Percentiles rank a stretch among this genome's conserved stretches.
phyloP scores from a whole-genome alignment of 2,797 vertebrate genomes.

The Percopsis omiscomaycus region DNA sequence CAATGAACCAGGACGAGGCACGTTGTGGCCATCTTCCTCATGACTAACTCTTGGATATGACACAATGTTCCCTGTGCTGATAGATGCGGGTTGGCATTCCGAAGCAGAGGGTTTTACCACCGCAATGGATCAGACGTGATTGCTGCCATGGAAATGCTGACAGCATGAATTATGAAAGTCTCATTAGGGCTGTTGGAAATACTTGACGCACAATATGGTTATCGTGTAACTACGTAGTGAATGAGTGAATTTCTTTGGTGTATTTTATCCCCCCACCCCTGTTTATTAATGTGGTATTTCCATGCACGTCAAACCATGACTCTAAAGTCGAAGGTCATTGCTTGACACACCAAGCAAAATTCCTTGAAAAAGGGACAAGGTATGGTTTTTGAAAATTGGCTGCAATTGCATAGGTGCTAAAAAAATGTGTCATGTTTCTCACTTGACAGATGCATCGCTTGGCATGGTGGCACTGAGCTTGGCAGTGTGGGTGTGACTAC shows the following conservation, averaged over 20 bases:
- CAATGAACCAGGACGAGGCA: slow-evolving; percentile 72
- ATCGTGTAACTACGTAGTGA: slow-evolving; percentile 50
- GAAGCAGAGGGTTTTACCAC: slow-evolving; percentile 66
- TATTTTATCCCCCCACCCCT: slow-evolving; percentile 36
- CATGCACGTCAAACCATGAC: slow-evolving; percentile 46
- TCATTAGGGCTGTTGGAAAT: slow-evolving; percentile 71
- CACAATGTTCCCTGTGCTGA: slow-evolving; percentile 69
- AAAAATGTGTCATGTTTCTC: slow-evolving; percentile 78
- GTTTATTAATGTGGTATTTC: slow-evolving; percentile 57
- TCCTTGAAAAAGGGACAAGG: slow-evolving; percentile 67
- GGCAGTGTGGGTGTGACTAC: slow-evolving; percentile 66
- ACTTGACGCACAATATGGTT: slow-evolving; percentile 65
- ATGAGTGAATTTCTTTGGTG: slow-evolving; percentile 47
- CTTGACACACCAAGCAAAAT: slow-evolving; percentile 69
- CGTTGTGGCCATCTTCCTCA: slow-evolving; percentile 75
- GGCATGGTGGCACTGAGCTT: slow-evolving; percentile 74
- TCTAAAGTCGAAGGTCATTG: slow-evolving; percentile 70
- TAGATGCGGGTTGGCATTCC: slow-evolving; percentile 76
- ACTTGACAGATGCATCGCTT: slow-evolving; percentile 82
- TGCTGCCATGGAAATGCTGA: slow-evolving; percentile 72
- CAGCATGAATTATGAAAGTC: slow-evolving; percentile 78
- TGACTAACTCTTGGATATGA: slow-evolving; percentile 72
- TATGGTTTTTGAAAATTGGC: slow-evolving; percentile 73
- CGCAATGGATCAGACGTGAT: slow-evolving; percentile 67
- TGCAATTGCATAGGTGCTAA: slow-evolving; percentile 70